Evolutionary conservation across 1,140 invertebrate species (phyloP).

Genomic region (Drosophila auraria): DNA sequence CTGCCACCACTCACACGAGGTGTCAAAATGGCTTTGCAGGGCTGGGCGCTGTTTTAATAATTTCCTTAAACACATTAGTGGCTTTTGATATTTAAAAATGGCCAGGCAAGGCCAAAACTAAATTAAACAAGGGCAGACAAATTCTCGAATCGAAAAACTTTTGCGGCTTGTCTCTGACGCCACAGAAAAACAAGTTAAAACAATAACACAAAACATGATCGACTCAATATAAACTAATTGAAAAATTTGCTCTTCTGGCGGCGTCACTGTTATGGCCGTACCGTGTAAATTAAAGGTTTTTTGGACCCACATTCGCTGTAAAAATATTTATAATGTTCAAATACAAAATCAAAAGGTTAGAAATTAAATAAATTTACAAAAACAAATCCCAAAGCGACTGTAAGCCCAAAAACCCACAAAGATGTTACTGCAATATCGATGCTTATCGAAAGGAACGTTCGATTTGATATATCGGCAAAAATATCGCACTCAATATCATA

Average conservation of each 20-base stretch:
- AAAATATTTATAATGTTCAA: neutral
- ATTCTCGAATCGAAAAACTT: conserved; percentile 34
- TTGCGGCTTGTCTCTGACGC: conserved; percentile 48
- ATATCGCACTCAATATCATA: too few relatives aligned
- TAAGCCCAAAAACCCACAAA: too few relatives aligned
- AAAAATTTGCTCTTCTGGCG: conserved; percentile 30
- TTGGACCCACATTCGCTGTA: neutral
- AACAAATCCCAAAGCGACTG: neutral
- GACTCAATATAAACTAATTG: conserved; percentile 59
- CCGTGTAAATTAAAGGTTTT: neutral
- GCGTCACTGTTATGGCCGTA: conserved; percentile 35
- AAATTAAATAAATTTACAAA: neutral
- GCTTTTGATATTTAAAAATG: conserved; percentile 31
- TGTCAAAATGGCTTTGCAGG: conserved; percentile 15
- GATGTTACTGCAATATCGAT: too few relatives aligned
- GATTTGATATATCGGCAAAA: too few relatives aligned
- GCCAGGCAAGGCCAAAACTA: conserved; percentile 20
- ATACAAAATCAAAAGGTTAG: neutral
- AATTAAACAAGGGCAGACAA: conserved; percentile 27
- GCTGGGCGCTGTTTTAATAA: conserved; percentile 7
- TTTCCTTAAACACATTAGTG: conserved; percentile 35
- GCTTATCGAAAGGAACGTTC: too few relatives aligned
- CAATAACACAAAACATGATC: conserved; percentile 36
- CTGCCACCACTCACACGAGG: conserved; percentile 5
- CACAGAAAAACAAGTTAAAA: conserved; percentile 31